Base-by-base conservation (phyloP, 2,797 vertebrate genomes). In the Mycteria americana region DNA sequence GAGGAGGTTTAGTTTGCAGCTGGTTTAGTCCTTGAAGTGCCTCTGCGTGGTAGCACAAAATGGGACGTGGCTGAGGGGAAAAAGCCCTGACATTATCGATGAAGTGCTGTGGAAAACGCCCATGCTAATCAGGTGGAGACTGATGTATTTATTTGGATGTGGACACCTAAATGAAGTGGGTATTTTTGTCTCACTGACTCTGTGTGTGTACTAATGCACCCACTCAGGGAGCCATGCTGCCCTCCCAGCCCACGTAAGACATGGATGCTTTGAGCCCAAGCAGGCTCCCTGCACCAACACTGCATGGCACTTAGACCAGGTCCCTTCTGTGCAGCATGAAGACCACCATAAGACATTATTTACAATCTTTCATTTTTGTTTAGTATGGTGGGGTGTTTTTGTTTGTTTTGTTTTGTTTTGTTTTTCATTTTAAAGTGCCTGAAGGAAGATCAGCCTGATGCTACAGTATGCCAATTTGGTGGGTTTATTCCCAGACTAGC, bases 251-350 rank as follows among this genome's bases (percentile, higher is more conserved):
- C 15, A 0, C 0, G 0, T 30, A 11, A 82, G 35, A 33, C 13
- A 6, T 4, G 12, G 77, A 24, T 31, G 41, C 28, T 33, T 25
- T 85, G 31, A 46, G 43, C 35, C 21, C 13, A 7, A 0, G 30
- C 65, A 65, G 23, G 27, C 8, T 45, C 39, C 43, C 25, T 79
- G 78, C 33, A 21, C 21, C 14, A 11, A 0, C 5, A 2, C 22
- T 7, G 16, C 13, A 1, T 10, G 14, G 39, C 0, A 2, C n/a
- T 78, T 39, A 18, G 11, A 19, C 19, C 39, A 5, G 17, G 7
- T 35, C 33, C 62, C 13, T 31, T 60, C 35, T 12, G 23, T 39
- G 33, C 48, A 22, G 14, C 4, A 0, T 8, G 9, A n/a, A 56
- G 19, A 53, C n/a, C 54, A 18, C 12, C 10, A 1, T 3, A 14